Conservation (phyloP, 2,888 invertebrate genomes). For the Latrodectus hesperus region DNA sequence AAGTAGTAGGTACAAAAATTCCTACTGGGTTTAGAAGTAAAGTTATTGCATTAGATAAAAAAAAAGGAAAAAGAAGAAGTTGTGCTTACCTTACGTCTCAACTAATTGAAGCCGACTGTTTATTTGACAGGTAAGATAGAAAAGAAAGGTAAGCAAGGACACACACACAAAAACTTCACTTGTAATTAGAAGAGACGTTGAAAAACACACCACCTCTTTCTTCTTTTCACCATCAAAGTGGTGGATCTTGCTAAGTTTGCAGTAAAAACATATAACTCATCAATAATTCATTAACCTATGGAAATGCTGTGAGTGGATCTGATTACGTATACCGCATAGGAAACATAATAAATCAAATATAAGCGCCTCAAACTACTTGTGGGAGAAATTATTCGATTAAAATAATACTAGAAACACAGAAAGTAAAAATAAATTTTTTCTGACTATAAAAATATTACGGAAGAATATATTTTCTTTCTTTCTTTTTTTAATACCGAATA, state of each 20-base stretch:
- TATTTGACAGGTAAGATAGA: neutral
- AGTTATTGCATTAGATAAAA: constrained; percentile 1
- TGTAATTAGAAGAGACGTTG: constrained; percentile 3
- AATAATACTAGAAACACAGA: neutral
- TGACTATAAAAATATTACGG: neutral
- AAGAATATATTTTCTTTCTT: neutral
- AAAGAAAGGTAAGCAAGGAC: neutral
- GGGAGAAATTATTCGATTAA: neutral
- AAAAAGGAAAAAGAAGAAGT: neutral
- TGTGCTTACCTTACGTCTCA: neutral
- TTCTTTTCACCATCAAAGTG: neutral
- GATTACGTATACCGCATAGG: neutral
- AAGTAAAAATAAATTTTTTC: neutral
- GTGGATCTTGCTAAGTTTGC: neutral
- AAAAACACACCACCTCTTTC: neutral
- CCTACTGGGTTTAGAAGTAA: too few species aligned
- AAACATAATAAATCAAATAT: constrained; percentile 2
- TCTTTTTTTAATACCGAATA: neutral
- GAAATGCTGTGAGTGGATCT: neutral
- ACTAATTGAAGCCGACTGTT: constrained; percentile 5
- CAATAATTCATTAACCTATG: neutral
- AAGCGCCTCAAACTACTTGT: neutral
- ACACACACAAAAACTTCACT: neutral
- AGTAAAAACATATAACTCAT: neutral
- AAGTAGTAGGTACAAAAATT: too few species aligned